A percentile compares a stretch with the other conserved stretches of the same genome.
Conservation (phyloP, 2,113 vertebrate species). For the Pelusios castaneus region DNA sequence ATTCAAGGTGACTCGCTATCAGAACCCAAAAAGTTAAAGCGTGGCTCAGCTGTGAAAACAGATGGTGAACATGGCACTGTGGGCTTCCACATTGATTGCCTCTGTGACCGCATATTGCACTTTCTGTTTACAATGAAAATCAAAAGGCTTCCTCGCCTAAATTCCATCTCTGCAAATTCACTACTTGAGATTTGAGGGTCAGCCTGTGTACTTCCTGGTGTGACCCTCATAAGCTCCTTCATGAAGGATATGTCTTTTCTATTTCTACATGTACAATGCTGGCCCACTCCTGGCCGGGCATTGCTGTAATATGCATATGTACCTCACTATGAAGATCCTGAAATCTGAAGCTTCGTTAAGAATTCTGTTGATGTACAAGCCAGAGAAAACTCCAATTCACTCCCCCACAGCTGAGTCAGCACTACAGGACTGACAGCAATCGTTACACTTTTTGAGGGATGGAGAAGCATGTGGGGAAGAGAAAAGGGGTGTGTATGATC, state of each 20-base stretch:
- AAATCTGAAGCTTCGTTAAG: conserved; percentile 32
- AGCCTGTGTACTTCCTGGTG: background rate
- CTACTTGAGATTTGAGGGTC: conserved; percentile 1
- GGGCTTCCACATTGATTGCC: background rate
- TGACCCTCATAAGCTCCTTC: background rate
- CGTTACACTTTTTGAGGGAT: background rate
- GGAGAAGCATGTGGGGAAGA: background rate
- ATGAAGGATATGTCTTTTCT: conserved; percentile 4
- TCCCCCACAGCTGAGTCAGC: background rate
- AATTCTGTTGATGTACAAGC: conserved; percentile 32
- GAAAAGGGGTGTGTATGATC: background rate
- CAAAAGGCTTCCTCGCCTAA: background rate
- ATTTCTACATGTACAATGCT: conserved; percentile 22
- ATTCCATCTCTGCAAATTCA: accelerated
- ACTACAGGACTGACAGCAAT: background rate
- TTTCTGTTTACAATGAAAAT: background rate
- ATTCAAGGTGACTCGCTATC: conserved; percentile 21
- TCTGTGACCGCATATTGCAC: background rate
- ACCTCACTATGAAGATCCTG: conserved; percentile 40
- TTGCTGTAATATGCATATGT: conserved; percentile 19
- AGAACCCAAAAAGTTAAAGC: conserved; percentile 11
- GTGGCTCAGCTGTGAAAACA: background rate
- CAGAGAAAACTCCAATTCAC: conserved; percentile 5
- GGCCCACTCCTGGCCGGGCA: conserved; percentile 12
- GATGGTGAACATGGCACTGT: background rate